Percentiles rank a stretch among this genome's conserved stretches.
Conservation (phyloP, 2,113 vertebrate genomes). For the Hydrochoerus hydrochaeris region DNA sequence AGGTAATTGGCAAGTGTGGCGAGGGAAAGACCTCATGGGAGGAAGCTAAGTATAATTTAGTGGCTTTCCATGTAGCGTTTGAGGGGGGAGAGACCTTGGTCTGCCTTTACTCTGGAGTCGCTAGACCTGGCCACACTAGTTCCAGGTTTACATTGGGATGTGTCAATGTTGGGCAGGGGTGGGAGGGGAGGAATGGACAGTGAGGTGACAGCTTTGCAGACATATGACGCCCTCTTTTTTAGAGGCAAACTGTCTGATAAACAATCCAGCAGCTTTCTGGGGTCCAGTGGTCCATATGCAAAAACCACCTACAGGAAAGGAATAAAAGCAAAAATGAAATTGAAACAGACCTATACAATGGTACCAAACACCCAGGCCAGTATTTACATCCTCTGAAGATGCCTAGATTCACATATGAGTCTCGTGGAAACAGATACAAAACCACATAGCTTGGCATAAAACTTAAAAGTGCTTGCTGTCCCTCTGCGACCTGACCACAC, state of each 20-base stretch:
- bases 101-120: not conserved
- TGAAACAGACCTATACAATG: not conserved
- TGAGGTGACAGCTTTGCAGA: not conserved
- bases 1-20: constrained; percentile 57
- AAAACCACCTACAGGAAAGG: not conserved
- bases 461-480: not conserved
- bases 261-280: not conserved
- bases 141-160: not conserved
- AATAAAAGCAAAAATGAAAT: not conserved
- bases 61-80: not conserved
- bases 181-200: not conserved
- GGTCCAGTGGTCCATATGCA: not conserved
- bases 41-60: constrained; percentile 11
- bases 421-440: not conserved
- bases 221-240: not conserved
- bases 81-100: not conserved
- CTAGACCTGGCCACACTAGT: not conserved
- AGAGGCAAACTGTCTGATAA: not conserved
- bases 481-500: not conserved
- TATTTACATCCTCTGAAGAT: not conserved
- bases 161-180: not conserved
- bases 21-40: constrained; percentile 31
- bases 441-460: not conserved
- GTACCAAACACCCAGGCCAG: not conserved
- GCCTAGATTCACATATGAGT: not conserved